These are phyloP conservation scores for Pantherophis alleghaniensis DNA, from an alignment of 2,797 vertebrate species.

Conservation along the genomic window DNA sequence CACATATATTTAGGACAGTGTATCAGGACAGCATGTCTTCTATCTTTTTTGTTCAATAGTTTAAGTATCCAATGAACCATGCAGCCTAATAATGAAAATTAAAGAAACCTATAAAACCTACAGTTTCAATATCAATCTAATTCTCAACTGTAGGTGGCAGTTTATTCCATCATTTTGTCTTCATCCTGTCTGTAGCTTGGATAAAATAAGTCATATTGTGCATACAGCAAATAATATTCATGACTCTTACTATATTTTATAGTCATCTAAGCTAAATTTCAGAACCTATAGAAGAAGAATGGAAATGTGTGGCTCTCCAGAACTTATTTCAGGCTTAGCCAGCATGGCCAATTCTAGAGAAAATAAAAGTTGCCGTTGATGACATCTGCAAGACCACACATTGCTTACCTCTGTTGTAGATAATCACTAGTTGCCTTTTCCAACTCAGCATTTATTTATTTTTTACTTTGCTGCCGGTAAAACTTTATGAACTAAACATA, in stretches of 20 bases:
- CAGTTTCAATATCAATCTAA: conserved; percentile 8
- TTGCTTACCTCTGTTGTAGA: not conserved
- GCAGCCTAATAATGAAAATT: not conserved
- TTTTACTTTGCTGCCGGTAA: not conserved
- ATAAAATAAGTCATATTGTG: not conserved
- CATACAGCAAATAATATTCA: not conserved
- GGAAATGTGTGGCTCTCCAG: not conserved
- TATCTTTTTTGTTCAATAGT: not conserved
- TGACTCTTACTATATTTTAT: not conserved
- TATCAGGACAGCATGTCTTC: not conserved
- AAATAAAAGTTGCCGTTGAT: not conserved
- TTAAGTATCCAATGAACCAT: not conserved
- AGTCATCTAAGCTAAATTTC: not conserved
- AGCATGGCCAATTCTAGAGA: not conserved
- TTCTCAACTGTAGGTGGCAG: conserved; percentile 68
- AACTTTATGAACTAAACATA: not conserved
- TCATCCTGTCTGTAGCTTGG: not conserved
- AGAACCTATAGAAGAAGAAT: not conserved
- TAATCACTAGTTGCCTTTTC: not conserved
- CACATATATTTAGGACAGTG: not conserved
- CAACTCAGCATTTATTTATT: not conserved
- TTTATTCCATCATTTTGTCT: conserved; percentile 53
- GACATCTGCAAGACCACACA: not conserved
- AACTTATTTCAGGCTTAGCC: not conserved
- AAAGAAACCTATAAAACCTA: not conserved